These are phyloP conservation scores for Anarsia innoxiella DNA, from an alignment of 2,888 invertebrate genomes.

Conservation along the genomic window DNA sequence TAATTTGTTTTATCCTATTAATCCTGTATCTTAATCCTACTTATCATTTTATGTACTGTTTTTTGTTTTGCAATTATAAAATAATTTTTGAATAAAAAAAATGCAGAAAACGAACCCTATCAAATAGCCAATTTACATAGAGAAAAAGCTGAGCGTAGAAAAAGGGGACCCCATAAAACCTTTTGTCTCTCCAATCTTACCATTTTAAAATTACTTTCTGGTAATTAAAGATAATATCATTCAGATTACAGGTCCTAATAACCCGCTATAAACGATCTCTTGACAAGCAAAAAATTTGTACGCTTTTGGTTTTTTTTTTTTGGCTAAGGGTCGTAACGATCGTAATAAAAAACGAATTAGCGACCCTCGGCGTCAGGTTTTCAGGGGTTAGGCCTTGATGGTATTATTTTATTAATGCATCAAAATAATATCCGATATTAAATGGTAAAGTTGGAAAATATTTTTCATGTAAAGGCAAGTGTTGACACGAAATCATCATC, in stretches of 20 bases:
- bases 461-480: no score
- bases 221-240: slow-evolving; percentile 11
- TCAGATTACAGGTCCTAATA: slow-evolving; percentile 11
- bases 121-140: no score
- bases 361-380: slow-evolving; percentile 31
- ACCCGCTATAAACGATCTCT: slow-evolving; percentile 24
- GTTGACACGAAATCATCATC: no score
- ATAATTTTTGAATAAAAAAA: no score
- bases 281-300: slow-evolving; percentile 39
- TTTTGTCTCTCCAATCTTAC: not conserved
- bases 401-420: slow-evolving; percentile 30
- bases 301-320: slow-evolving; percentile 35
- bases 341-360: slow-evolving; percentile 62
- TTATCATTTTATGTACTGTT: no score
- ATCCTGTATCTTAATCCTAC: no score
- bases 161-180: not conserved
- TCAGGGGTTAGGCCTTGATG: slow-evolving; percentile 21
- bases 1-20: no score
- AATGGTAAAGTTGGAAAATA: slow-evolving; percentile 10
- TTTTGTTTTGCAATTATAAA: no score
- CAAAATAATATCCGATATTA: slow-evolving; percentile 28
- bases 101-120: no score
- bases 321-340: slow-evolving; percentile 43
- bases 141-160: no score
- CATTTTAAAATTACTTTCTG: slow-evolving; percentile 1